Evolutionary conservation across 53 echinoderm and acorn worm genomes (phyloP), one percentile per base, ranked within the genome.

Genomic region (Temnopleurus reevesii): DNA sequence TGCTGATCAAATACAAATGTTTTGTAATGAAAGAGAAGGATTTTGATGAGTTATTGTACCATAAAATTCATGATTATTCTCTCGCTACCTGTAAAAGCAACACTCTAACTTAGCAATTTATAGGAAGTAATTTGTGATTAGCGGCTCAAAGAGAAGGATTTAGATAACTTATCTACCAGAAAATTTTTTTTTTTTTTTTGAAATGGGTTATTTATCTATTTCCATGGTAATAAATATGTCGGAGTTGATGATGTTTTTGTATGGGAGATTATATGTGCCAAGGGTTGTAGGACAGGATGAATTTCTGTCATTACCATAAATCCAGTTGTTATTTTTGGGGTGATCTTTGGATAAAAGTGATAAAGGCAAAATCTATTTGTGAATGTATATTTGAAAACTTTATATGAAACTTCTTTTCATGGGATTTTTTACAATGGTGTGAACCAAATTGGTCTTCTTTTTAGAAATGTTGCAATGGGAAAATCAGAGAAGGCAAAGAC

Each of bases 151-250:
- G 34, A 58, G 26, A 12, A 58, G 58, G 58, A 58, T 58, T 58
- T 58, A 3, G 58, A 58, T 24, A 58, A 27, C 27, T 58, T 6
- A 8, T 25, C 25, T 58, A 26, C 21, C 58, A 26, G 24, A 26
- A 58, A 58, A 58, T 58, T 7, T 27, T 26, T 26, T 8, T 26
- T 58, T 24, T n/a, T n/a, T n/a, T n/a, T n/a, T 38, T 71, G 38
- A 71, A 71, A 71, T 71, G 38, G 23, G 36, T 71, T 71, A 71
- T 71, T 71, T 71, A 71, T 38, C 8, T 41, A 38, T 71, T 21
- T 71, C 23, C 21, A 71, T 71, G 41, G 36, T 41, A 9, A 71
- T n/a, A 71, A 41, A 71, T 18, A 71, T 8, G 2, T 71, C 4
- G 7, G 71, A 41, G 8, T 21, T 41, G 13, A 9, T 71, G 38